These are phyloP conservation scores for Eremophila alpestris DNA, from an alignment of 2,797 vertebrate species.

Conservation along the genomic window DNA sequence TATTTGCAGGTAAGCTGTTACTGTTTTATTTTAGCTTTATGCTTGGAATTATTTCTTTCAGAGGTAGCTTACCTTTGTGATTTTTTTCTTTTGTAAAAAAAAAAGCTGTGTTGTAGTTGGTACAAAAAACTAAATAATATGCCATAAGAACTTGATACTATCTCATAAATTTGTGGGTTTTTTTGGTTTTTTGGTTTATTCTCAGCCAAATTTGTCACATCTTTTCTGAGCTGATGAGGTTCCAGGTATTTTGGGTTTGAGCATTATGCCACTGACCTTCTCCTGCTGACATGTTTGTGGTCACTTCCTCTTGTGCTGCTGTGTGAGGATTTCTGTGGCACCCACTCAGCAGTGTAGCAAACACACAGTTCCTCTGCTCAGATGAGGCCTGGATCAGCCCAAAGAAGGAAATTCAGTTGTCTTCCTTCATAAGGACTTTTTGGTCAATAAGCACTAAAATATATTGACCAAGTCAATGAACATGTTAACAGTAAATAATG, in stretches of 20 bases:
- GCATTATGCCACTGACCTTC: neutral
- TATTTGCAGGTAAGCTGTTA: slow-evolving; percentile 89
- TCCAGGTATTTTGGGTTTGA: neutral
- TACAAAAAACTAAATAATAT: neutral
- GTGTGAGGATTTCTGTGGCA: accelerated
- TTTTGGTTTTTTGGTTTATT: neutral
- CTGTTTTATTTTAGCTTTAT: accelerated
- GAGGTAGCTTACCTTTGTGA: neutral
- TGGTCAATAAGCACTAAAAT: neutral
- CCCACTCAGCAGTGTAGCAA: neutral
- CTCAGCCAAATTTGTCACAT: neutral
- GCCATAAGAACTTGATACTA: neutral
- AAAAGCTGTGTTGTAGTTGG: neutral
- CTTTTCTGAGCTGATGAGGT: neutral
- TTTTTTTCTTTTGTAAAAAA: neutral
- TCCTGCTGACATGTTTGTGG: neutral
- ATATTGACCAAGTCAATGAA: neutral
- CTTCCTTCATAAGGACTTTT: neutral
- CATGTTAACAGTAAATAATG: neutral
- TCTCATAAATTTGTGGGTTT: neutral
- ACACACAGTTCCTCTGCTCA: neutral
- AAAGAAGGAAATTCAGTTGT: neutral
- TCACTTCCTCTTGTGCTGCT: neutral
- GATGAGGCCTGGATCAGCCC: neutral
- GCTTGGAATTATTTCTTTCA: neutral